These are phyloP conservation scores for Atherinosoma microstoma DNA, from an alignment of 2,797 vertebrate species.

Conservation along the genomic window DNA sequence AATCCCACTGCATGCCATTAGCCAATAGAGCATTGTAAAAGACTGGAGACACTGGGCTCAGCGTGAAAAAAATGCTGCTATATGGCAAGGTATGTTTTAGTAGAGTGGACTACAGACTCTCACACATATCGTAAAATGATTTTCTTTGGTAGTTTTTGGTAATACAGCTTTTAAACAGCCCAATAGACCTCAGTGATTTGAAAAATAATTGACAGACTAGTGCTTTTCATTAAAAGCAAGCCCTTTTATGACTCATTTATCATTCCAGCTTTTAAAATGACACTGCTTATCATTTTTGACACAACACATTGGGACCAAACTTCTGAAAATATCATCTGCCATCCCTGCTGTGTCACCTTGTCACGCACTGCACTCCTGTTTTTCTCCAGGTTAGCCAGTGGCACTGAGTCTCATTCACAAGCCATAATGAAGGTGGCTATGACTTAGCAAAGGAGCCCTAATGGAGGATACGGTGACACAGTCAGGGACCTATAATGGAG, in stretches of 20 bases:
- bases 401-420: constrained; percentile 60
- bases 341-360: constrained; percentile 75
- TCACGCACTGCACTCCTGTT: constrained; percentile 41
- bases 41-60: constrained; percentile 34
- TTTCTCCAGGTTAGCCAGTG: constrained; percentile 59
- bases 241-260: constrained; percentile 56
- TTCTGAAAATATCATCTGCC: constrained; percentile 68
- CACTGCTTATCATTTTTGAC: constrained; percentile 64
- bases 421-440: constrained; percentile 72
- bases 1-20: constrained; percentile 61
- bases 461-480: constrained; percentile 77
- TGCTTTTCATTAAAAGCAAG: constrained; percentile 38
- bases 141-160: constrained; percentile 12
- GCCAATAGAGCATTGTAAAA: constrained; percentile 13
- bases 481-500: constrained; percentile 81
- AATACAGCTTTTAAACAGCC: constrained; percentile 14
- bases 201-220: constrained; percentile 31
- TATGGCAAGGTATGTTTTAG: constrained; percentile 2
- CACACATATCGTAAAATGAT: constrained; percentile 9
- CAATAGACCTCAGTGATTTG: not conserved
- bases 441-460: constrained; percentile 76
- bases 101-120: constrained; percentile 7
- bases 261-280: constrained; percentile 54
- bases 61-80: constrained; percentile 23
- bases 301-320: constrained; percentile 58